Base-by-base conservation (phyloP, 2,888 invertebrate species). In the Lasioglossum calceatum region DNA sequence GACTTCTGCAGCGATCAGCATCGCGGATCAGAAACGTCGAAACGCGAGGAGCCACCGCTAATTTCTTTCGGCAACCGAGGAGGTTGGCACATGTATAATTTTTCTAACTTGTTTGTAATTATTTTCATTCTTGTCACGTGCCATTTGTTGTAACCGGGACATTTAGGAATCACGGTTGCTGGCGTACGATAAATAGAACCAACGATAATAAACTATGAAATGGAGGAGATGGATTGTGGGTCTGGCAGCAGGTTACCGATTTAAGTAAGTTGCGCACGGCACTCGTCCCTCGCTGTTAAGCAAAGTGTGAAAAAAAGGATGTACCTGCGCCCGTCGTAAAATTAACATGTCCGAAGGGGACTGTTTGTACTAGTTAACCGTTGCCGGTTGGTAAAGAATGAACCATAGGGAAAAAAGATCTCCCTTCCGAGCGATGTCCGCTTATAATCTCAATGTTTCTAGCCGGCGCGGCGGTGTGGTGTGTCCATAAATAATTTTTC, bases 371-470 rank as follows among this genome's bases (percentile, higher is more conserved):
- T 78, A 79, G 79, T 80, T 71, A 80, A 79, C 83, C 77, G 79
- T 79, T 44, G 74, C 58, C 73, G 58, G 79, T 64, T 75, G 76
- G 67, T 74, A 67, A 36, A 75, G 79, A 79, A 81, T 84, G 73
- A 81, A 87, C 81, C 79, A 77, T 73, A 61, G 67, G 79, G 54
- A 64, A 36, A 73, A 87, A 85, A 80, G 72, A 85, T 79, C 87
- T 84, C 84, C 87, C 87, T 72, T 84, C 58, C 81, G 79, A 76
- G 72, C 77, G 70, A 79, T 80, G 77, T 71, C 70, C 87, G 77
- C 81, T 87, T 84, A 88, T 85, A 87, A 87, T 87, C 87, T 87
- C 87, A 82, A 87, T 88, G 84, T 82, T 79, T 87, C 83, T 82
- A 81, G 72, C 64, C 77, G 81, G 61, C 50, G 12, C 12, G 58